Percentiles rank a stretch among this genome's conserved stretches.
These are phyloP conservation scores for Brachionichthys hirsutus DNA, from an alignment of 2,113 vertebrate genomes.

Conservation along the genomic window DNA sequence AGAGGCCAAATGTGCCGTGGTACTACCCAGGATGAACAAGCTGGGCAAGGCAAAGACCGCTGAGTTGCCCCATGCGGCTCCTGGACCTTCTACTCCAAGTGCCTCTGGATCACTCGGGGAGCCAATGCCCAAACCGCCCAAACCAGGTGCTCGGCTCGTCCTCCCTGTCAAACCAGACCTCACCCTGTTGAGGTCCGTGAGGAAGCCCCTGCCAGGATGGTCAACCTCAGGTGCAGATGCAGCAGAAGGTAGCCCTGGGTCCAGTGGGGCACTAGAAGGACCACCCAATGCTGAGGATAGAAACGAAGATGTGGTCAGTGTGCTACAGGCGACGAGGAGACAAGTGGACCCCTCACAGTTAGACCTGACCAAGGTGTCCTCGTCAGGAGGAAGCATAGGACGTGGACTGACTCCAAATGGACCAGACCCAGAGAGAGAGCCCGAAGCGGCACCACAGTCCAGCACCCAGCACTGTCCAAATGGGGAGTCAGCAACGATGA, in stretches of 20 bases:
- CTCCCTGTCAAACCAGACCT: slow-evolving; percentile 71
- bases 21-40: slow-evolving; percentile 84
- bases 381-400: slow-evolving; percentile 21
- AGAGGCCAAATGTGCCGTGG: slow-evolving; percentile 83
- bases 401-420: slow-evolving; percentile 6
- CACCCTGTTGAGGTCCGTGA: slow-evolving; percentile 67
- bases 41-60: slow-evolving; percentile 66
- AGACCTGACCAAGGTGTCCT: slow-evolving; percentile 56
- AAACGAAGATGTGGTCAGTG: slow-evolving; percentile 38
- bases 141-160: slow-evolving; percentile 68
- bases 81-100: slow-evolving; percentile 28
- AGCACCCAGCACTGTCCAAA: slow-evolving; percentile 23
- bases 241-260: slow-evolving; percentile 12
- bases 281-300: slow-evolving; percentile 23
- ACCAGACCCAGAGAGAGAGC: slow-evolving; percentile 31
- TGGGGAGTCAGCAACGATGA: slow-evolving; percentile 9
- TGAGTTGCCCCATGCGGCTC: slow-evolving; percentile 8
- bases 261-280: slow-evolving; percentile 8
- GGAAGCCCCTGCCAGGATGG: slow-evolving; percentile 32
- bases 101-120: slow-evolving; percentile 29
- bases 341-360: slow-evolving; percentile 62
- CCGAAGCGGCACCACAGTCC: slow-evolving; percentile 11
- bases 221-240: slow-evolving; percentile 3
- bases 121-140: slow-evolving; percentile 55
- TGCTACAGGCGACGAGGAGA: slow-evolving; percentile 56